Base-by-base conservation (phyloP, 2,113 vertebrate species). In the Corvus moneduloides region DNA sequence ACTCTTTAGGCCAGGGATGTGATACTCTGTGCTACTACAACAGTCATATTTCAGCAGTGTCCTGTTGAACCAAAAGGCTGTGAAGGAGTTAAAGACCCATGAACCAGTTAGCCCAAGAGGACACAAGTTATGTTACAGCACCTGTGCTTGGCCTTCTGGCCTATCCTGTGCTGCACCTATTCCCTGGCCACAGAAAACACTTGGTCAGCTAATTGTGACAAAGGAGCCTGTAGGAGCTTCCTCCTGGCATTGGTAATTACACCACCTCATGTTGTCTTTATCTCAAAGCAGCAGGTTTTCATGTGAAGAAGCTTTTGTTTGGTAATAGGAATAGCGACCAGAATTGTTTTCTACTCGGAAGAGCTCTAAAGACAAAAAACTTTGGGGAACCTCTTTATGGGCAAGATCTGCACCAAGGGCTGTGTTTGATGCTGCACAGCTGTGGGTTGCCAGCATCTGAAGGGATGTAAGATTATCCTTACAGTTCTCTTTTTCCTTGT, bases 371-470 rank as follows among this genome's bases (percentile, higher is more conserved):
- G 27, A 61, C 23, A 16, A 63, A 73, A 78, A 28, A 30, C 0
- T 0, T 4, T 51, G 69, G 37, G 32, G 37, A 77, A 58, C 54
- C 21, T 58, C 27, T 67, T 56, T 22, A 35, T 1, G 1, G 67
- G 16, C 1, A 3, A 23, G 22, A 30, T 41, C 69, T 92, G 46
- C 20, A 64, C n/a, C 37, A 23, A 2, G 0, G 32, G 35, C 68
- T 4, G 2, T 37, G 44, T 30, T 68, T 33, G 59, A 39, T 39
- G 37, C 52, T 68, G 49, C 23, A 21, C 27, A 69, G 32, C 49
- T 59, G 1, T 0, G 16, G 13, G 39, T 28, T 54, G 61, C 61
- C 72, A 49, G 49, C 1, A 0, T 43, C 55, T 24, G 39, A 64
- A 83, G 39, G 44, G 24, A 90, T 27, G 19, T 59, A 22, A 15